A percentile compares a stretch with the other conserved stretches of the same genome.
These are phyloP conservation scores for Cecidostiba fungosa DNA, from an alignment of 2,888 invertebrate species.

Conservation along the genomic window DNA sequence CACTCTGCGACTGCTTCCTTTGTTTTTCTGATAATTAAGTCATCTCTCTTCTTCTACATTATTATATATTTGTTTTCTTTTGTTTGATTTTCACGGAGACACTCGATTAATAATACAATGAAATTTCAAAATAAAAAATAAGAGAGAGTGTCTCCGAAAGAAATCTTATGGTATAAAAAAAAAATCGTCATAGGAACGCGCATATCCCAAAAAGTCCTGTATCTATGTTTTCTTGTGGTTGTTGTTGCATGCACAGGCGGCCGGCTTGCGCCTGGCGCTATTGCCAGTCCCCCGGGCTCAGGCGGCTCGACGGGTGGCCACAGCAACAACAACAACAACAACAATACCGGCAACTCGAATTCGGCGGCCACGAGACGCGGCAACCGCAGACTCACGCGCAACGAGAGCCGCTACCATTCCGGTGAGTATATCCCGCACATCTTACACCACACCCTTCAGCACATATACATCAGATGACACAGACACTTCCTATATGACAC, in stretches of 20 bases:
- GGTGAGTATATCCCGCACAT: conserved; percentile 85
- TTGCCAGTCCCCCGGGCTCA: conserved; percentile 81
- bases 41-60: not conserved
- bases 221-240: conserved; percentile 66
- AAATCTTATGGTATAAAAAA: not conserved
- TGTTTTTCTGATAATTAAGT: not conserved
- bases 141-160: not conserved
- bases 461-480: no score
- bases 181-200: not conserved
- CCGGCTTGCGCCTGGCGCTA: conserved; percentile 77
- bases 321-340: conserved; percentile 71
- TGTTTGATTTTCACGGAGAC: not conserved
- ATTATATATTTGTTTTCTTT: not conserved
- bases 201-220: conserved; percentile 7
- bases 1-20: not conserved
- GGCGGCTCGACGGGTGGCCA: conserved; percentile 79
- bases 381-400: conserved; percentile 94
- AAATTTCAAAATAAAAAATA: not conserved
- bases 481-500: not conserved
- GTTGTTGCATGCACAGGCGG: conserved; percentile 81
- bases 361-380: conserved; percentile 87
- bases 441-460: not conserved
- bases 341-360: conserved; percentile 72
- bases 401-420: conserved; percentile 97
- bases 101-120: not conserved